Evolutionary conservation across 2,888 invertebrate species (phyloP).

Genomic region (Brachylomia viminalis): DNA sequence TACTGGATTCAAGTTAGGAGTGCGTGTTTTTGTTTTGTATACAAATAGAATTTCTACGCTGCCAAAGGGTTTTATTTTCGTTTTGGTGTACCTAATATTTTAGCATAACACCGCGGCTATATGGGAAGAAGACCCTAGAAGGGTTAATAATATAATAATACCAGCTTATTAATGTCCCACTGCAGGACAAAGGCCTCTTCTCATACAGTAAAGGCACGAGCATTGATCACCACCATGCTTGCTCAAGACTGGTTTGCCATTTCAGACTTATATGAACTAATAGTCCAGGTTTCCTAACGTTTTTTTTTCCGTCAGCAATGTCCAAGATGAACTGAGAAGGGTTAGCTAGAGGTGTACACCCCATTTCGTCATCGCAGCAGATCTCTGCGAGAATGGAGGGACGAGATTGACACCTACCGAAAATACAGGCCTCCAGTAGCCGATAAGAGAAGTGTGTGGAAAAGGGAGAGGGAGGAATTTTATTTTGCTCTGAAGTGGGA

Average conservation of each 20-base stretch:
- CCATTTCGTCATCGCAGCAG: neutral
- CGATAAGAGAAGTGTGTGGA: too few species aligned
- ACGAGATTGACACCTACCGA: neutral
- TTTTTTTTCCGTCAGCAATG: too few species aligned
- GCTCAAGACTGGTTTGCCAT: too few species aligned
- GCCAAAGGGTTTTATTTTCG: neutral
- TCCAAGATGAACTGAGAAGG: too few species aligned
- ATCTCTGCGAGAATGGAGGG: neutral
- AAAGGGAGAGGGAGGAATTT: neutral
- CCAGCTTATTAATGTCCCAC: too few species aligned
- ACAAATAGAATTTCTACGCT: constrained; percentile 15
- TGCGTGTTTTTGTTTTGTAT: constrained; percentile 22
- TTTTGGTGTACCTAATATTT: neutral
- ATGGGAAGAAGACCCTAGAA: neutral
- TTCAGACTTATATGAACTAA: too few species aligned
- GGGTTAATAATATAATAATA: neutral
- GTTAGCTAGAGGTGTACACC: neutral
- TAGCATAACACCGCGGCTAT: too few species aligned
- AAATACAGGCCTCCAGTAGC: neutral
- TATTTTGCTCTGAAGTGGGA: neutral
- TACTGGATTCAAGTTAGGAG: neutral
- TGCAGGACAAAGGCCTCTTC: too few species aligned
- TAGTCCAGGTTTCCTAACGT: too few species aligned
- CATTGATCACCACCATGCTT: too few species aligned
- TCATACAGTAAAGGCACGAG: too few species aligned